phyloP scores from a whole-genome alignment of 2,888 invertebrate species.

The Drosophila hamatofila region DNA sequence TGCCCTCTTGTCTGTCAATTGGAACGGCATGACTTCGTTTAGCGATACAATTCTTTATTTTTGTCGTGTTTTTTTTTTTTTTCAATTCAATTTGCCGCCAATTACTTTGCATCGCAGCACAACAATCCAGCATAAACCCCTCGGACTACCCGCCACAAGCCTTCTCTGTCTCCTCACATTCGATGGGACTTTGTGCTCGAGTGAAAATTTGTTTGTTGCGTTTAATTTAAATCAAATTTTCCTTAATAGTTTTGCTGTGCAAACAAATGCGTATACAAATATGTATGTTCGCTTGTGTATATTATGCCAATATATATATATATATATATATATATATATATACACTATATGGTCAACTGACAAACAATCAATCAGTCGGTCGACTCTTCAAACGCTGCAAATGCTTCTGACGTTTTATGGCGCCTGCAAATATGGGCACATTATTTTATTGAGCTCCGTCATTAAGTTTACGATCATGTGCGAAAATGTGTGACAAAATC shows the following conservation, averaged over 20 bases:
- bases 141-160: background rate
- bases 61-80: slow-evolving; percentile 46
- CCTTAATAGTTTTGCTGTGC: slow-evolving; percentile 63
- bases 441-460: slow-evolving; percentile 38
- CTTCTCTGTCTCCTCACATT: slow-evolving; percentile 1
- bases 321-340: no score
- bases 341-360: slow-evolving; percentile 28
- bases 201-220: slow-evolving; percentile 47
- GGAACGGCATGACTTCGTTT: slow-evolving; percentile 83
- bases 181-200: slow-evolving; percentile 49
- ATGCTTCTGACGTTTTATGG: slow-evolving; percentile 38
- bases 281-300: slow-evolving; percentile 1
- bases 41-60: slow-evolving; percentile 61
- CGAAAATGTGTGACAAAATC: slow-evolving; percentile 40
- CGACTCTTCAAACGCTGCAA: slow-evolving; percentile 18
- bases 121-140: slow-evolving; percentile 16
- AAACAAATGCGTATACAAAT: slow-evolving; percentile 52
- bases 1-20: slow-evolving; percentile 67
- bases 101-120: slow-evolving; percentile 72
- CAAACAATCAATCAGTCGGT: slow-evolving; percentile 36
- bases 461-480: slow-evolving; percentile 26
- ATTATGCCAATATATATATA: no score
- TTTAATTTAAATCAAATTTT: slow-evolving; percentile 70
- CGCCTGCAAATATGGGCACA: slow-evolving; percentile 40
- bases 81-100: slow-evolving; percentile 78